These are phyloP conservation scores for Hydriomena furcata DNA, from an alignment of 2,888 invertebrate genomes.

Conservation along the genomic window DNA sequence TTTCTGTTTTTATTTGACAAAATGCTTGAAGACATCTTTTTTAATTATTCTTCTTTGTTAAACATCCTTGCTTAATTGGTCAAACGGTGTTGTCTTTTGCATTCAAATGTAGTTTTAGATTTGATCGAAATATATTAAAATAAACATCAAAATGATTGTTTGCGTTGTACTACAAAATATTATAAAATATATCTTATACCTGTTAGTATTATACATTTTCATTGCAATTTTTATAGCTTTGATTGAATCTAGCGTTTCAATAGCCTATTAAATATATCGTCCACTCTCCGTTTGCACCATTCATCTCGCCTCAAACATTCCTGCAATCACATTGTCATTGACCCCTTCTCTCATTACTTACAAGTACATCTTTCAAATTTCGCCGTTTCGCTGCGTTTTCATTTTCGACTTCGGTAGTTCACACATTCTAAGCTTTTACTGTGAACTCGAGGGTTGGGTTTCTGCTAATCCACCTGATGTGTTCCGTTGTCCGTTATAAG, in stretches of 20 bases:
- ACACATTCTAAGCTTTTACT: conserved; percentile 45
- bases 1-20: not conserved
- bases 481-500: conserved; percentile 38
- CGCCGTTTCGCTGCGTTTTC: conserved; percentile 31
- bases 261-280: too few species aligned
- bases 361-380: conserved; percentile 29
- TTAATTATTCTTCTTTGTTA: too few species aligned
- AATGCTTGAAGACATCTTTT: not conserved
- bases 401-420: conserved; percentile 38
- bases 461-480: conserved; percentile 46
- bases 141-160: too few species aligned
- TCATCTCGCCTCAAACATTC: conserved; percentile 8
- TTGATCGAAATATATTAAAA: too few species aligned
- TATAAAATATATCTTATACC: too few species aligned
- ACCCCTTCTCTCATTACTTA: conserved; percentile 31
- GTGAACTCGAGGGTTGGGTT: conserved; percentile 36
- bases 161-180: too few species aligned
- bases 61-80: too few species aligned
- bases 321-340: conserved; percentile 20
- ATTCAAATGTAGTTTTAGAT: too few species aligned
- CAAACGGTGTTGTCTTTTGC: too few species aligned
- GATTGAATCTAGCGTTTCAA: too few species aligned
- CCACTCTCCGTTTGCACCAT: conserved; percentile 12
- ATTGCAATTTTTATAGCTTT: too few species aligned
- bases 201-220: too few species aligned